A percentile compares a stretch with the other conserved stretches of the same genome.
These are phyloP conservation scores for Sardina pilchardus DNA, from an alignment of 2,113 vertebrate genomes.

Conservation along the genomic window DNA sequence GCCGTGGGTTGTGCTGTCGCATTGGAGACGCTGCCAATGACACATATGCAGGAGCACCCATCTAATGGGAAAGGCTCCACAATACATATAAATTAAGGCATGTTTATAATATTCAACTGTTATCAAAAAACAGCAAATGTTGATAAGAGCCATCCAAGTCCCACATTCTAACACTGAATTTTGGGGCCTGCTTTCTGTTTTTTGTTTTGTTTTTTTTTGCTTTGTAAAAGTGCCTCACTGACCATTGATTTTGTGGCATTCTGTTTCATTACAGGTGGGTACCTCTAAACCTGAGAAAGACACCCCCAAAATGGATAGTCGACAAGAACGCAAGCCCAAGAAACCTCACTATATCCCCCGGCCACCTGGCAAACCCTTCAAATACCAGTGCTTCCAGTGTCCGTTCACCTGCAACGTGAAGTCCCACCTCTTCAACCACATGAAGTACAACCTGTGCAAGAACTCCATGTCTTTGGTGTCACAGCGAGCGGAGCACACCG, in stretches of 20 bases:
- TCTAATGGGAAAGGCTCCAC: neutral
- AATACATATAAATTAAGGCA: neutral
- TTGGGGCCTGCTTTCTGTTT: neutral
- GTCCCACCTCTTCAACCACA: conserved; percentile 97
- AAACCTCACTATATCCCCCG: conserved; percentile 97
- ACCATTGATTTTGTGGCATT: neutral
- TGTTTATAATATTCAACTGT: neutral
- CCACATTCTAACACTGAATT: neutral
- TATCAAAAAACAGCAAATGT: neutral
- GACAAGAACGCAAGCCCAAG: conserved; percentile 91
- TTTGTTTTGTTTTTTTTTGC: neutral
- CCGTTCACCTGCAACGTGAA: conserved; percentile 99
- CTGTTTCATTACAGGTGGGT: neutral
- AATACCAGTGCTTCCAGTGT: conserved; percentile 98
- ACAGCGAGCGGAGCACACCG: conserved; percentile 77
- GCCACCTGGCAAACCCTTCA: conserved; percentile 95
- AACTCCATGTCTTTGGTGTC: conserved; percentile 94
- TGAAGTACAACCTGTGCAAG: conserved; percentile 97
- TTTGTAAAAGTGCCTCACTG: neutral
- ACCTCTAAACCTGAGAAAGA: neutral
- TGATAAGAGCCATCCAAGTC: neutral
- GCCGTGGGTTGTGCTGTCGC: neutral
- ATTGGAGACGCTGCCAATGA: neutral
- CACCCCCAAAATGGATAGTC: conserved; percentile 75
- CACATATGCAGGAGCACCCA: neutral